Conservation (phyloP, 2,113 vertebrate genomes). For the Edolisoma coerulescens region DNA sequence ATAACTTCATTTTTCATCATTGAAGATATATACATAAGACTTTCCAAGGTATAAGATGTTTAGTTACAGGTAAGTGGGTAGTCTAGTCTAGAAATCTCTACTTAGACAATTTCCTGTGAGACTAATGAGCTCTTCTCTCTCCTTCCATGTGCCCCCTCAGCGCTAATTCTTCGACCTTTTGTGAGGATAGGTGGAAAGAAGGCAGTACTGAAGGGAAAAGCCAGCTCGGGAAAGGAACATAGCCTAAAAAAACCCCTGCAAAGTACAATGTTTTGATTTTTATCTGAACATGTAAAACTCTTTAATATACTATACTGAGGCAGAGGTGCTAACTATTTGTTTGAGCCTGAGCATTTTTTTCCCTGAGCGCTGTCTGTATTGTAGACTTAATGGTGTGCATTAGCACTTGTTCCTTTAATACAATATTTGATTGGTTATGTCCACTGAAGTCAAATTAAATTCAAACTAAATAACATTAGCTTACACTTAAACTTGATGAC, state of each 20-base stretch:
- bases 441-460: background rate
- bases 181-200: background rate
- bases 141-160: background rate
- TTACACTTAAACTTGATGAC: background rate
- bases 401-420: background rate
- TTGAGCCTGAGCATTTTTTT: background rate
- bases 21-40: background rate
- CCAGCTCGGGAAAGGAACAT: background rate
- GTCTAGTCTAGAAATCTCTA: background rate
- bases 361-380: background rate
- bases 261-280: background rate
- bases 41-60: background rate
- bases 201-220: background rate
- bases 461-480: background rate
- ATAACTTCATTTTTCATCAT: background rate
- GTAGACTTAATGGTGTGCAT: background rate
- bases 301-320: background rate
- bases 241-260: background rate
- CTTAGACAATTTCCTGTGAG: background rate
- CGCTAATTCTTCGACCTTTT: background rate
- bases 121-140: background rate
- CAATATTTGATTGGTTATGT: background rate
- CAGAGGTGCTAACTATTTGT: background rate
- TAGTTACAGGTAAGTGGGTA: background rate
- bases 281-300: background rate